phyloP scores from a whole-genome alignment of 2,888 invertebrate genomes.

The Bruchidius siliquastri region DNA sequence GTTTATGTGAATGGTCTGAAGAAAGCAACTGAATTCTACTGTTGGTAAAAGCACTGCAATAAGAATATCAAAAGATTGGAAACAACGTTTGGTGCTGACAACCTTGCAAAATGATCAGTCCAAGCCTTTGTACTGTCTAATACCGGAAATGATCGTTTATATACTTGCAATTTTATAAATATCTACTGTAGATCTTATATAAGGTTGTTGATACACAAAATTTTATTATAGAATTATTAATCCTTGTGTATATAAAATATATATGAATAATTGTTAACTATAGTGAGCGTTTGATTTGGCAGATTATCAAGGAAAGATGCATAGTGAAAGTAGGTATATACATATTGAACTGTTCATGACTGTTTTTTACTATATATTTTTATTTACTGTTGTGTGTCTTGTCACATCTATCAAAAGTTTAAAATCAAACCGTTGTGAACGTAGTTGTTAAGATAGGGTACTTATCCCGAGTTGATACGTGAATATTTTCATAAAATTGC shows the following conservation, averaged over 20 bases:
- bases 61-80: background rate
- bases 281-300: background rate
- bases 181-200: conserved; percentile 16
- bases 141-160: no score
- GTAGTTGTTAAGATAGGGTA: conserved; percentile 2
- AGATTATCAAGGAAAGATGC: background rate
- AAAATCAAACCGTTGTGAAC: background rate
- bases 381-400: conserved; percentile 11
- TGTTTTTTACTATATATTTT: conserved; percentile 10
- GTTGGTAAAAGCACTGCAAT: no score
- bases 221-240: background rate
- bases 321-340: background rate
- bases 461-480: background rate
- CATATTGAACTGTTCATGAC: background rate
- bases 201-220: background rate
- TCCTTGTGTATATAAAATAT: conserved; percentile 12
- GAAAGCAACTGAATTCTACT: no score
- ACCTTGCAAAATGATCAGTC: background rate
- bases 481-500: background rate
- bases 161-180: conserved; percentile 12
- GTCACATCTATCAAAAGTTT: conserved; percentile 3
- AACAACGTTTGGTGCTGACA: background rate
- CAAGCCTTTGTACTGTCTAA: background rate
- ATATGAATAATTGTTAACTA: conserved; percentile 2
- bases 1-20: no score